A percentile compares a stretch with the other conserved stretches of the same genome.
Conservation (phyloP, 2,888 invertebrate genomes). For the Meloe dianella region DNA sequence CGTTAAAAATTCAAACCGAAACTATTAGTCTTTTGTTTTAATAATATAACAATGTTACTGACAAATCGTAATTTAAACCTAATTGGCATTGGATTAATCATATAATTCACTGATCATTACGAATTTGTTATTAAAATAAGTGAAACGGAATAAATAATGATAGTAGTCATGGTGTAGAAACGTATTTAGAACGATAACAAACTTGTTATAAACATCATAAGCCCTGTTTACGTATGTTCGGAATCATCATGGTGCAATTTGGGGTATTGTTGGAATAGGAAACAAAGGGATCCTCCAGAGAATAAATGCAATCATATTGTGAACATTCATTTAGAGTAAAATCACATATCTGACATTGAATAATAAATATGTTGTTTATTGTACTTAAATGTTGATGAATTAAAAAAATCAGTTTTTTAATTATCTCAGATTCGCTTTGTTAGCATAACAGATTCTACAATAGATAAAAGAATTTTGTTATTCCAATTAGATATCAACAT, state of each 20-base stretch:
- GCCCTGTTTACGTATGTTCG: neutral
- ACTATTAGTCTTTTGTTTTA: too few relatives aligned
- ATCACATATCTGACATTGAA: neutral
- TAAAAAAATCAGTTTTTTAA: neutral
- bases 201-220: slow-evolving; percentile 6
- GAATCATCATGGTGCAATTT: neutral
- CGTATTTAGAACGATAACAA: neutral
- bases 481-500: neutral
- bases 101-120: neutral
- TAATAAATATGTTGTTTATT: neutral
- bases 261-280: neutral
- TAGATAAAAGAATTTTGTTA: neutral
- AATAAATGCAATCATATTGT: slow-evolving; percentile 3
- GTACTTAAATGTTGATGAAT: neutral
- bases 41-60: too few relatives aligned
- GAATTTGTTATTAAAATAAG: neutral
- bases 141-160: neutral
- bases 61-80: too few relatives aligned
- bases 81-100: too few relatives aligned
- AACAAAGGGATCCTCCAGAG: slow-evolving; percentile 4
- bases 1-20: too few relatives aligned
- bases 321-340: neutral
- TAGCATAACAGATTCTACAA: neutral
- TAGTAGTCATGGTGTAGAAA: neutral
- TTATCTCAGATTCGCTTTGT: neutral